Evolutionary conservation across 2,113 vertebrate genomes (phyloP), one percentile per base, ranked within the genome.

Genomic region (Sciurus niger): DNA sequence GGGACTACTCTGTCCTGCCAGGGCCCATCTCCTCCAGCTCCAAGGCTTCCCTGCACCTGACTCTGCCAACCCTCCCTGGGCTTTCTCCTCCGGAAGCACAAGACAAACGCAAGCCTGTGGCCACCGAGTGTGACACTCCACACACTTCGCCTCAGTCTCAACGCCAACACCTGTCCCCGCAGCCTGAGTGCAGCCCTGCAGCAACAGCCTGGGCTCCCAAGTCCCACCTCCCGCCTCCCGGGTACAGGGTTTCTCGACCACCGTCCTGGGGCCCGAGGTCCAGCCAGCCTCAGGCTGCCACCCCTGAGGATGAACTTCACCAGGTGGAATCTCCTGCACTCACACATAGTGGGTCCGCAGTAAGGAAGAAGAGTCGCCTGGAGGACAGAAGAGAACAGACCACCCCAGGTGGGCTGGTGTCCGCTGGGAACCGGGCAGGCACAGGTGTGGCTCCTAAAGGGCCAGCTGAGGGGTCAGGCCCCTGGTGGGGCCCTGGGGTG

Each of bases 121-220:
- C 40, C 40, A 40, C 40, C 40, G 40, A 40, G 40, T 40, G 0
- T 3, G 4, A 43, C 14, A 5, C 2, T 18, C 34, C 16, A 2
- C n/a, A 3, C 4, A 17, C 11, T 11, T 22, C 1, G 34, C 0
- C 0, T 25, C 65, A 0, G 1, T 17, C 18, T 30, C 2, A n/a
- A 58, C 0, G n/a, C 12, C 17, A 40, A 40, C 3, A 2, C 34
- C 63, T 32, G 28, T 18, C 46, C n/a, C 0, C 8, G 58, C 65
- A 12, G 8, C 7, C 8, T 12, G 2, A 20, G 30, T 0, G 1
- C 0, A 0, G 6, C 20, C 74, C 4, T 0, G 0, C 0, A 1
- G 6, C 2, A 0, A 0, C 3, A 24, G 28, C n/a, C 30, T 2
- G 1, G 16, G 28, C 14, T 46, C 16, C 20, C 55, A 13, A 6